phyloP scores from a whole-genome alignment of 2,797 vertebrate species.

The Ibycter americanus region DNA sequence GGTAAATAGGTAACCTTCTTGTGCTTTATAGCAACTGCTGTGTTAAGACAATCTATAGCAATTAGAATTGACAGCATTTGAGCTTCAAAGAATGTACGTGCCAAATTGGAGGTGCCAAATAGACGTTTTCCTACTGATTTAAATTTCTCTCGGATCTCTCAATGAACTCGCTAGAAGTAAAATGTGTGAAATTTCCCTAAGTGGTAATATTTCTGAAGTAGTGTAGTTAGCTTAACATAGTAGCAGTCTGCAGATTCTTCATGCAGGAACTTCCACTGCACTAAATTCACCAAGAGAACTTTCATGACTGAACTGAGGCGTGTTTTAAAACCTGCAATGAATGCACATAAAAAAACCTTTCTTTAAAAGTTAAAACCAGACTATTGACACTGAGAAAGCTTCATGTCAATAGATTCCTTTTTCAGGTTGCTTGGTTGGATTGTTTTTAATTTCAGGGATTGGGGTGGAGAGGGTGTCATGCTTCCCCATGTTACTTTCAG shows the following conservation, averaged over 20 bases:
- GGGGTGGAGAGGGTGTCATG: background rate
- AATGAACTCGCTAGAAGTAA: background rate
- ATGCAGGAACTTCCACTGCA: background rate
- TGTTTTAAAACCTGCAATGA: background rate
- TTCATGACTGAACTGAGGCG: background rate
- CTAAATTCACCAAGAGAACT: background rate
- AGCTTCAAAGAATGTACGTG: background rate
- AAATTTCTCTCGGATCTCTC: background rate
- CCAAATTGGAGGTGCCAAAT: background rate
- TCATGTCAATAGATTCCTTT: background rate
- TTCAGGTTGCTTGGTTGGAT: background rate
- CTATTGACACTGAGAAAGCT: background rate
- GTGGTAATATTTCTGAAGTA: background rate
- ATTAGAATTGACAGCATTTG: background rate
- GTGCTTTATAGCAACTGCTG: background rate
- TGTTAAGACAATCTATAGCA: slow-evolving; percentile 1
- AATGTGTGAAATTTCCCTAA: background rate
- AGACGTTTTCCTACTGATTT: background rate
- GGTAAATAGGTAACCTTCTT: background rate
- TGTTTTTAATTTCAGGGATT: background rate
- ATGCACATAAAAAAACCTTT: background rate
- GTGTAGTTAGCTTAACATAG: background rate
- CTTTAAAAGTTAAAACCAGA: background rate
- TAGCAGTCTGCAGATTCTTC: slow-evolving; percentile 3
- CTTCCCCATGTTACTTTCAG: background rate